Base-by-base conservation (phyloP, 2,888 invertebrate genomes). In the Electrophaes corylata region DNA sequence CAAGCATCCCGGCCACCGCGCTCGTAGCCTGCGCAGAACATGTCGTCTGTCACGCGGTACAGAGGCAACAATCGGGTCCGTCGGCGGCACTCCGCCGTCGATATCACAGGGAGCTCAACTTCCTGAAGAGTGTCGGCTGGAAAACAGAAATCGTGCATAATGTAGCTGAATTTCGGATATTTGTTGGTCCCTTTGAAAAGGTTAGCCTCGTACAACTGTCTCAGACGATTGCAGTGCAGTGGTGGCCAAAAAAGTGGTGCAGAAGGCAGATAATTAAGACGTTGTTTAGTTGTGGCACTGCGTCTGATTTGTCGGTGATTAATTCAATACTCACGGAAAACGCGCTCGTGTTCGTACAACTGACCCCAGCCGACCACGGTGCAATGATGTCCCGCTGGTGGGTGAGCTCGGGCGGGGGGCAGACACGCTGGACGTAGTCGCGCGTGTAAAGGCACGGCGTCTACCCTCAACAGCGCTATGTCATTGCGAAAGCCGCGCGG, bases 311-410 rank as follows among this genome's bases (percentile, higher is more conserved):
- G n/a, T n/a, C n/a, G n/a, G n/a, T 6, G n/a, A 11, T 2, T 31
- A 3, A 14, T 37, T 1, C 10, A 40, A 29, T 19, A 83, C 96
- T 95, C 88, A 96, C 96, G 96, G 79, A 96, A 96, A 55, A 96
- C 95, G 60, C 95, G 90, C 51, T 96, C 96, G 60, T 95, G 94
- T 85, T 96, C 96, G 71, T 95, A 95, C 0, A 96, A 91, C 76
- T 96, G 96, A 23, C 96, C 96, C 96, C 96, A 96, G 4, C 96
- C 96, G 11, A 96, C 94, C 14, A 96, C 95, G 0, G 96, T 96
- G 79, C 96, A 96, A 65, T 94, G 92, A 0, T 93, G 92, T 0
- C 95, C 95, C 64, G 95, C 94, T 20, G 92, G 92, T 0, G 94
- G 93, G 41, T 91, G 89, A 11, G 91, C 83, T n/a, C 92, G 86